Base-by-base conservation (phyloP, 2,113 vertebrate species). In the Sigmodon hispidus region DNA sequence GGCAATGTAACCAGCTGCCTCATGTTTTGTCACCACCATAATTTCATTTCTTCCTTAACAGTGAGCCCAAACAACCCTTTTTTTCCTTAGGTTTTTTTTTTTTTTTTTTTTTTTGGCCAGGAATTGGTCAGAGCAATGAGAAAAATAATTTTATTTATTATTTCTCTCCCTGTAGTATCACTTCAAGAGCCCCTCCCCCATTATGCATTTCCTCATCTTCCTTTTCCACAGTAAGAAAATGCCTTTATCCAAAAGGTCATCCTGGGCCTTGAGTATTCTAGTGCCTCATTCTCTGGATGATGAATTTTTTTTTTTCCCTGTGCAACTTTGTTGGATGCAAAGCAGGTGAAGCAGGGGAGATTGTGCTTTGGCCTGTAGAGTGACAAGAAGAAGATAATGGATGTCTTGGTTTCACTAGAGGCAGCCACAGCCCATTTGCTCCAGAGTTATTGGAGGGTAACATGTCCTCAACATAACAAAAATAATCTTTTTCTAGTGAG, bases 61-160 rank as follows among this genome's bases (percentile, higher is more conserved):
- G 7, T 59, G 55, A 29, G 55, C 3, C 3, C 24, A 43, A 80
- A 40, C 55, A 83, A 83, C 22, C 34, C 40, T 36, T 29, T 22
- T 5, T 22, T 83, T 59, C 43, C 15, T 5, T 7, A 63, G 34
- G 9, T 45, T 48, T 3, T 29, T 65, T 34, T 85, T 48, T n/a
- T 36, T 29, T 22, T 5, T 22, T 83, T 59, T 45, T 48, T 3
- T 29, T 65, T 34, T 85, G 34, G 17, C 8, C 40, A 84, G 40
- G 43, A 26, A 9, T 31, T 65, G 43, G 61, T 65, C 43, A 48
- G 16, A 65, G 31, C 48, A 29, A 85, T 85, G 40, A 85, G 29
- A 84, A 65, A 85, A 21, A 63, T 65, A 84, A 85, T 83, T 83
- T 95, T 24, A 90, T 72, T 59, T 94, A 93, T 11, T 34, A 55